Conservation (phyloP, 1,140 invertebrate species). For the Mycetomoellerius zeteki region DNA sequence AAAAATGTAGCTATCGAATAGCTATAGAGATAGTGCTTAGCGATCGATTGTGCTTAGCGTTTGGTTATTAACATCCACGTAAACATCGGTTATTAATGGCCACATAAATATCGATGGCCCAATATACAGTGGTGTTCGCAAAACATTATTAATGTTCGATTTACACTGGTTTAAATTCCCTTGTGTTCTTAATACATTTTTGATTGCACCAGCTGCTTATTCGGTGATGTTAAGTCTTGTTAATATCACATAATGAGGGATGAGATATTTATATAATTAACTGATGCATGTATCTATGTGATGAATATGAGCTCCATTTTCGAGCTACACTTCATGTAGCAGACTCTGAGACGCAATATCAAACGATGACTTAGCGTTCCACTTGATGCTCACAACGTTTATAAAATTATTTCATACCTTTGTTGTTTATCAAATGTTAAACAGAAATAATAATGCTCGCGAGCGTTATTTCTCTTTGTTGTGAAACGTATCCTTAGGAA, state of each 20-base stretch:
- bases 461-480: no score
- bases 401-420: no score
- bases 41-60: background rate
- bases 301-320: background rate
- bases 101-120: background rate
- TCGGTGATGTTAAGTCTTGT: background rate
- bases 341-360: background rate
- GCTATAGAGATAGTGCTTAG: background rate
- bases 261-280: slow-evolving; percentile 35
- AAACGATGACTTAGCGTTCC: background rate
- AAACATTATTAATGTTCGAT: slow-evolving; percentile 42
- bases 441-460: no score
- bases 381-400: no score
- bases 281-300: background rate
- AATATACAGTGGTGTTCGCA: background rate
- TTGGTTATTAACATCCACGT: slow-evolving; percentile 2
- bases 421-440: no score
- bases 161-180: slow-evolving; percentile 10
- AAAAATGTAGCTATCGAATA: background rate
- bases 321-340: background rate
- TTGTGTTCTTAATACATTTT: slow-evolving; percentile 6
- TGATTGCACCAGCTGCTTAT: background rate
- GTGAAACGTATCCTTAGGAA: background rate
- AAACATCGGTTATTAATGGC: slow-evolving; percentile 10
- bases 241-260: background rate